Conservation (phyloP, 1,140 invertebrate genomes). For the Galleria mellonella region DNA sequence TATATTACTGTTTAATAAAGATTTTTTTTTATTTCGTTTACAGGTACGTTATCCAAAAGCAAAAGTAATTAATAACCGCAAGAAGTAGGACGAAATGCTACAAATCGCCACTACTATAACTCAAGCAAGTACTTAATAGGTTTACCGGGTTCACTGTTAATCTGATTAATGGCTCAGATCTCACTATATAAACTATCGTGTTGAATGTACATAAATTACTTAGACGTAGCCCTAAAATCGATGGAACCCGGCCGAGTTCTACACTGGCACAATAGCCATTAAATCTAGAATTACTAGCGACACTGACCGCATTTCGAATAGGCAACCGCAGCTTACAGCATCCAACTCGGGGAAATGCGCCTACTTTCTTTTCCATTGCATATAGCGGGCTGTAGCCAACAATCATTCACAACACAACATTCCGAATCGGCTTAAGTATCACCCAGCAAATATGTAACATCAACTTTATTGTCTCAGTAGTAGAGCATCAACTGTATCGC, state of each 20-base stretch:
- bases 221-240: not conserved
- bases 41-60: slow-evolving; percentile 2
- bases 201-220: not conserved
- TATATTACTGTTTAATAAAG: too few species aligned
- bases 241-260: slow-evolving; percentile 7
- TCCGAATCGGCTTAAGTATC: slow-evolving; percentile 20
- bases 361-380: slow-evolving; percentile 64
- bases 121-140: too few species aligned
- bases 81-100: too few species aligned
- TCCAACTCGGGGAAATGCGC: slow-evolving; percentile 52
- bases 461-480: not conserved
- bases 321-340: slow-evolving; percentile 35
- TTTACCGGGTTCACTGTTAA: too few species aligned
- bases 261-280: slow-evolving; percentile 8
- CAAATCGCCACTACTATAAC: too few species aligned
- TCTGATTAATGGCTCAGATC: too few species aligned
- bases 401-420: slow-evolving; percentile 14
- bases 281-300: slow-evolving; percentile 29
- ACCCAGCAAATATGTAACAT: not conserved
- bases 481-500: slow-evolving; percentile 17
- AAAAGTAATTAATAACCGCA: not conserved
- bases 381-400: slow-evolving; percentile 35
- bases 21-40: not conserved
- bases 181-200: not conserved
- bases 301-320: slow-evolving; percentile 38